These are phyloP conservation scores for Sebastes dallii DNA, from an alignment of 2,797 vertebrate species.

Conservation along the genomic window DNA sequence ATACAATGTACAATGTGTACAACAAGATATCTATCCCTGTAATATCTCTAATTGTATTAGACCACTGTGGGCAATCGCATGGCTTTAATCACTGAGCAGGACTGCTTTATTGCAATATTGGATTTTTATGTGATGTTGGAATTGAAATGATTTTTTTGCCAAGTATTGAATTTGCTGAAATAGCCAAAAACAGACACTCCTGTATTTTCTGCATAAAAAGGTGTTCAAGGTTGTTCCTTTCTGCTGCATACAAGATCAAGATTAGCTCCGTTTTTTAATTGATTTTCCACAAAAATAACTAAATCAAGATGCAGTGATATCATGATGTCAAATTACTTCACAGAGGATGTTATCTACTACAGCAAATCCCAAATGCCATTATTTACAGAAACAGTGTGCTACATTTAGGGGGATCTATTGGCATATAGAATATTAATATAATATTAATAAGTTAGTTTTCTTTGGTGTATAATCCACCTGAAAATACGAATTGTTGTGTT, in stretches of 20 bases:
- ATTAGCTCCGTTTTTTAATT: neutral
- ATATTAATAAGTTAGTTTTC: no score
- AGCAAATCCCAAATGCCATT: neutral
- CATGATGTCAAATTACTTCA: neutral
- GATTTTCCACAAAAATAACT: neutral
- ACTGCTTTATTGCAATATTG: neutral
- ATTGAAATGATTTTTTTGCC: neutral
- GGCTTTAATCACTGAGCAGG: neutral
- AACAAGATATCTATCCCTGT: neutral
- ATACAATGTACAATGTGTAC: neutral
- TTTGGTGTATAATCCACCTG: no score
- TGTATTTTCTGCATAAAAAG: neutral
- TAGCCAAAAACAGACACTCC: neutral
- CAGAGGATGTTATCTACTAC: neutral
- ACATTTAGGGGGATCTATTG: no score
- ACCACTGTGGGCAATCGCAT: neutral
- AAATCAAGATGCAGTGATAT: neutral
- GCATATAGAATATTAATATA: no score
- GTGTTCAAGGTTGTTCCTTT: neutral
- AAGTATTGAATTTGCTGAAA: neutral
- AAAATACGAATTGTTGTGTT: no score
- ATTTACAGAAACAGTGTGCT: neutral
- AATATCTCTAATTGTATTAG: neutral
- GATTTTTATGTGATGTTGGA: constrained; percentile 2
- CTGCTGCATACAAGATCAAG: neutral